Base-by-base conservation (phyloP, 2,113 vertebrate genomes). In the Rhadina sibilatrix region DNA sequence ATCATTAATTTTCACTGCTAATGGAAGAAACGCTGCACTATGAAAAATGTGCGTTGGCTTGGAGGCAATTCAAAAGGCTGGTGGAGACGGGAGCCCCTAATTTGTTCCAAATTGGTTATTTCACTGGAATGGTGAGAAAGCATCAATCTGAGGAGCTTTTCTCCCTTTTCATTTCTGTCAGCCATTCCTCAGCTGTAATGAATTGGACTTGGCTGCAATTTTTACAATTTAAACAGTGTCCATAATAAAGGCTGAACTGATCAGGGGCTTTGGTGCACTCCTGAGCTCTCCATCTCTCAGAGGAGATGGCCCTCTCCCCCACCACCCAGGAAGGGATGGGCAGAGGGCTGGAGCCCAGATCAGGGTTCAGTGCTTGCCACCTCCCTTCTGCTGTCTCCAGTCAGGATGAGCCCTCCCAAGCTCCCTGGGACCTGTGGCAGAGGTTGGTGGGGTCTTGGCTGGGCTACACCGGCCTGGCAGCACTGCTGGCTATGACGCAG, bases 41-140 rank as follows among this genome's bases (percentile, higher is more conserved):
- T 81, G 95, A 91, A 74, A 91, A 81, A 88, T 64, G 86, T 56
- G 38, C 8, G 6, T 87, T 84, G 65, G 89, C 65, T 94, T n/a
- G 61, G 79, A 94, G 83, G 88, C 92, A 61, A 71, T 90, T 89
- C 50, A 53, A 94, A 70, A 87, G 83, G 57, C 93, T 93, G 72
- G 72, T 30, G 59, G 91, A 89, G 94, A 91, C 2, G 6, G 76
- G 84, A 94, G 87, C 61, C 91, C 93, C 86, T 87, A 76, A 95
- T 94, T 95, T 95, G 75, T 77, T 96, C 90, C 69, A 90, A 65
- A 83, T 90, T 83, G 87, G 77, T 82, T 93, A 68, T 94, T 94
- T 93, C 85, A 53, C 54, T 54, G 54, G 69, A 83, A 90, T 9
- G 6, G 89, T 81, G 93, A 83, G 71, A 87, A 93, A 94, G 78